phyloP scores from a whole-genome alignment of 2,113 vertebrate species.

The Orientallactaga bullata region DNA sequence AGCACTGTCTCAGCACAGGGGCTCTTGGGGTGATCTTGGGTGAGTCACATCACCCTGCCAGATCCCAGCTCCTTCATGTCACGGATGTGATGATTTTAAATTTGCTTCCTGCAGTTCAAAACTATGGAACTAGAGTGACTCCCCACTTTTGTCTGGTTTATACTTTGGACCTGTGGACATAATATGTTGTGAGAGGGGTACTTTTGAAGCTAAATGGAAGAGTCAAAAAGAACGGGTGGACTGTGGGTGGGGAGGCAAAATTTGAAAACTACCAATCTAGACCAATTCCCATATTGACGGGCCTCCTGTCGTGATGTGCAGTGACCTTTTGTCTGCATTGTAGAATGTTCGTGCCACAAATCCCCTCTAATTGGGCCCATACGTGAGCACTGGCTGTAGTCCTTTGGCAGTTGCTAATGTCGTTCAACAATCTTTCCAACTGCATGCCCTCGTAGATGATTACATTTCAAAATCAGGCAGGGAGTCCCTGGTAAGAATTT shows the following conservation, averaged over 20 bases:
- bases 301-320: not conserved
- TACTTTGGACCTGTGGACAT: not conserved
- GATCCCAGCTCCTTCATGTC: not conserved
- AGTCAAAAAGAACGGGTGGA: not conserved
- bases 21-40: not conserved
- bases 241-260: not conserved
- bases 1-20: too few relatives aligned
- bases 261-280: not conserved
- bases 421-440: not conserved
- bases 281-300: not conserved
- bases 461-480: not conserved
- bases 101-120: not conserved
- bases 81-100: not conserved
- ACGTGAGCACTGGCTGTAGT: not conserved
- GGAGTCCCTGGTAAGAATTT: not conserved
- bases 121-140: not conserved
- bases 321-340: not conserved
- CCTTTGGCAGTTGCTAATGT: not conserved
- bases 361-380: not conserved
- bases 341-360: not conserved
- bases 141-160: not conserved
- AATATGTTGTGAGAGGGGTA: constrained; percentile 13
- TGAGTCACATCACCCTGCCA: not conserved
- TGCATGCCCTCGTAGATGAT: not conserved
- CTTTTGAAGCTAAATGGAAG: not conserved